phyloP scores from a whole-genome alignment of 2,888 invertebrate species.

The Meganola albula region DNA sequence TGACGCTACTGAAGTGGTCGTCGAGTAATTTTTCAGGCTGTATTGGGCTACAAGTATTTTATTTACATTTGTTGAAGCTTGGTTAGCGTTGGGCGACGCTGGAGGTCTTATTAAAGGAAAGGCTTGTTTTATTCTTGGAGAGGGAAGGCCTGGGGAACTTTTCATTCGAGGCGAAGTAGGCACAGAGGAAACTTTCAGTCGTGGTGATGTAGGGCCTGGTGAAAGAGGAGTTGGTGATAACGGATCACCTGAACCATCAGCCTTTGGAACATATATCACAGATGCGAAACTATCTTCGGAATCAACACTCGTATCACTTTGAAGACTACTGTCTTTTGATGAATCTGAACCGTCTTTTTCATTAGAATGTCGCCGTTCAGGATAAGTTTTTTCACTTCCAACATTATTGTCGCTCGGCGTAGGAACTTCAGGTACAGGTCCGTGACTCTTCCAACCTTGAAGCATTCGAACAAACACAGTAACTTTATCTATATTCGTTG shows the following conservation, averaged over 20 bases:
- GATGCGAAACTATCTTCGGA: slow-evolving; percentile 96
- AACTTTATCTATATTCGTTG: slow-evolving; percentile 89
- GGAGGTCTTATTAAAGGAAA: slow-evolving; percentile 80
- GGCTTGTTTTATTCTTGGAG: slow-evolving; percentile 81
- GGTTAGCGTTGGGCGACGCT: slow-evolving; percentile 76
- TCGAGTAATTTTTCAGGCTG: slow-evolving; percentile 71
- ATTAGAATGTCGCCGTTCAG: slow-evolving; percentile 86
- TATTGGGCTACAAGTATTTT: slow-evolving; percentile 79
- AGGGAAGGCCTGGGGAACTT: slow-evolving; percentile 82
- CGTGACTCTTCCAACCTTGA: slow-evolving; percentile 86
- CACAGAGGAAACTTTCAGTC: slow-evolving; percentile 82
- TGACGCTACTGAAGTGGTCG: slow-evolving; percentile 42
- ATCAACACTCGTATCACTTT: slow-evolving; percentile 95
- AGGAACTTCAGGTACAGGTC: slow-evolving; percentile 66
- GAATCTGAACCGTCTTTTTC: slow-evolving; percentile 95
- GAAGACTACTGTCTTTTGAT: slow-evolving; percentile 92
- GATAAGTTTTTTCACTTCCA: slow-evolving; percentile 58
- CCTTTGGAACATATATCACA: slow-evolving; percentile 93
- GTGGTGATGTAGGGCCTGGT: slow-evolving; percentile 80
- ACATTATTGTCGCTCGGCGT: slow-evolving; percentile 68
- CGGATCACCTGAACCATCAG: slow-evolving; percentile 79
- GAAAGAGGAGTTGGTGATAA: slow-evolving; percentile 79
- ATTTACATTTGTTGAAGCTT: slow-evolving; percentile 68
- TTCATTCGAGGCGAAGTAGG: slow-evolving; percentile 87
- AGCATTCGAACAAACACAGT: slow-evolving; percentile 91